phyloP scores from a whole-genome alignment of 2,797 vertebrate species.

The Glossophaga mutica region DNA sequence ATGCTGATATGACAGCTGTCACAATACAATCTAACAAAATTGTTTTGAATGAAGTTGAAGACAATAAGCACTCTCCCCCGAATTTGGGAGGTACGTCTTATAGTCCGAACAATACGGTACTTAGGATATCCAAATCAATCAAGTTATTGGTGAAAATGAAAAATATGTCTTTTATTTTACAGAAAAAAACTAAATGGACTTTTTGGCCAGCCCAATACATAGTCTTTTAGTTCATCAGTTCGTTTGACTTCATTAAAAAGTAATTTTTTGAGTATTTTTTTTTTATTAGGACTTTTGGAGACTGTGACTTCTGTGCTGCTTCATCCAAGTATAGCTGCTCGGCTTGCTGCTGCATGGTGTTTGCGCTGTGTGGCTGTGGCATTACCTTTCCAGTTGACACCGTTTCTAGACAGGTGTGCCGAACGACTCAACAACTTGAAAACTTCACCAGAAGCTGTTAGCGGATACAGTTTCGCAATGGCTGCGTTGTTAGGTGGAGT shows the following conservation, averaged over 20 bases:
- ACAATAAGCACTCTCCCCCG: background rate
- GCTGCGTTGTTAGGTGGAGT: conserved; percentile 96
- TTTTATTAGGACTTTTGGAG: conserved; percentile 91
- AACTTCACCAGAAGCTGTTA: conserved; percentile 97
- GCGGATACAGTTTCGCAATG: conserved; percentile 98
- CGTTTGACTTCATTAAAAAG: background rate
- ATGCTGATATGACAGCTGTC: background rate
- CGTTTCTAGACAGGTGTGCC: conserved; percentile 94
- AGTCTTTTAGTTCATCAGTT: background rate
- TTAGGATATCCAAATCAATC: background rate
- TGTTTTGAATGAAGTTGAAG: background rate
- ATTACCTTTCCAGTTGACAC: conserved; percentile 94
- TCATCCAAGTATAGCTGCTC: conserved; percentile 98
- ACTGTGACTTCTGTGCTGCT: conserved; percentile 96
- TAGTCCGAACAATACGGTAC: too few relatives aligned
- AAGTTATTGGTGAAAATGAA: background rate
- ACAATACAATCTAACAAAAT: background rate
- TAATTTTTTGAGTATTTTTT: conserved; percentile 22
- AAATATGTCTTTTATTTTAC: background rate
- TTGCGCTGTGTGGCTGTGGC: conserved; percentile 96
- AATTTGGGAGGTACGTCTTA: too few relatives aligned
- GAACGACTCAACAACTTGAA: conserved; percentile 98
- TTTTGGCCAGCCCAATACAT: background rate
- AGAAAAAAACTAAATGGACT: background rate
- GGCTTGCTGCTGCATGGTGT: conserved; percentile 96